Conservation (phyloP, 1,140 invertebrate genomes). For the Stenopsyche tienmushanensis region DNA sequence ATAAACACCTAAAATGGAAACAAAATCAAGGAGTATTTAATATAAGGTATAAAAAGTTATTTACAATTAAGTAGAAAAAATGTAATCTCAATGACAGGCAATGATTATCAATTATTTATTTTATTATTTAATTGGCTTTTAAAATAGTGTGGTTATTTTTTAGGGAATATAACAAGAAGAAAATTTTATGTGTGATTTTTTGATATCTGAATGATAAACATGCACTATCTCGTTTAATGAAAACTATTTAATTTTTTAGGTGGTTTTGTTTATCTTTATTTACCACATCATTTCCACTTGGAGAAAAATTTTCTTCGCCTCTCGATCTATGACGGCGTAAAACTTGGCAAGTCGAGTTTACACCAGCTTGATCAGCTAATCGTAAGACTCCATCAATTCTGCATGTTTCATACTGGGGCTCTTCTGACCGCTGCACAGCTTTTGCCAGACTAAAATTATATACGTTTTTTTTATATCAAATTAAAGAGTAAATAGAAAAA, state of each 20-base stretch:
- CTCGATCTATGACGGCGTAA: constrained; percentile 53
- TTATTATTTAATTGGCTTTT: too few species aligned
- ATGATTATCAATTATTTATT: too few species aligned
- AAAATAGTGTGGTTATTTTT: too few species aligned
- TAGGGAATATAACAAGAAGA: too few species aligned
- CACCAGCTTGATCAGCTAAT: constrained; percentile 54
- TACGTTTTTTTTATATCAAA: background rate
- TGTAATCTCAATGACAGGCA: too few species aligned
- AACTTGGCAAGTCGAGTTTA: constrained; percentile 48
- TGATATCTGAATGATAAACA: too few species aligned
- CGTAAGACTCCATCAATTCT: constrained; percentile 58
- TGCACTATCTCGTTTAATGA: too few species aligned
- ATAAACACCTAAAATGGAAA: constrained; percentile 61
- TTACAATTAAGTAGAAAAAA: too few species aligned
- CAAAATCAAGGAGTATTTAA: background rate
- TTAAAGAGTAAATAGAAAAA: background rate
- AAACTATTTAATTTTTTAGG: too few species aligned
- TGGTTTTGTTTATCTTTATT: too few species aligned
- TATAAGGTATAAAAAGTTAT: too few species aligned
- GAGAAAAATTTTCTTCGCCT: constrained; percentile 51
- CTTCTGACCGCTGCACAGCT: constrained; percentile 63
- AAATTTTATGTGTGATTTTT: too few species aligned
- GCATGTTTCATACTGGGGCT: constrained; percentile 66
- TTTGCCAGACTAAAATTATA: constrained; percentile 60
- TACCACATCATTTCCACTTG: constrained; percentile 61